A percentile compares a stretch with the other conserved stretches of the same genome.
phyloP scores from a whole-genome alignment of 2,888 invertebrate genomes.

The Yponomeuta malinellus region DNA sequence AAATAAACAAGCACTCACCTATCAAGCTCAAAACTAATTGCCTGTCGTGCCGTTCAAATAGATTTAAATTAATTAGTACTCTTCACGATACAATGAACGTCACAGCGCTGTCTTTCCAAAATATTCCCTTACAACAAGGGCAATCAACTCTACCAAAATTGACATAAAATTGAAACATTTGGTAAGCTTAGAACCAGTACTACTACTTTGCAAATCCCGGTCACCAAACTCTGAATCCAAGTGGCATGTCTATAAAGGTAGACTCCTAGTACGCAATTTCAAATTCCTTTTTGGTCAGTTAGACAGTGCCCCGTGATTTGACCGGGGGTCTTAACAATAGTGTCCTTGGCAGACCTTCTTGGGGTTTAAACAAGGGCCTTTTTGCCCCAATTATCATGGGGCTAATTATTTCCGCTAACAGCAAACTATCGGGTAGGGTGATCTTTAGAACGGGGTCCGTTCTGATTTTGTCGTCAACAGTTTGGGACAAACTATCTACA shows the following conservation, averaged over 20 bases:
- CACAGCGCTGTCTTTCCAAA: conserved; percentile 21
- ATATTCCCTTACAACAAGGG: conserved; percentile 36
- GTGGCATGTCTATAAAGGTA: background rate
- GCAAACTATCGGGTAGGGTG: conserved; percentile 31
- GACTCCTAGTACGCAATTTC: conserved; percentile 50
- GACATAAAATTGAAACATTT: background rate
- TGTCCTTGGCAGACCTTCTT: conserved; percentile 63
- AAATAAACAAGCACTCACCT: too few species aligned
- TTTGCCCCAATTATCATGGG: conserved; percentile 55
- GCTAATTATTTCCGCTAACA: conserved; percentile 65
- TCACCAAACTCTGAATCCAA: background rate
- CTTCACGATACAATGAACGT: conserved; percentile 11
- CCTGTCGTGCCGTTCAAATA: background rate
- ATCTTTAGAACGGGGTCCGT: background rate
- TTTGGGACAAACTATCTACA: background rate
- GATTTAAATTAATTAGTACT: background rate
- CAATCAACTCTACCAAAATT: conserved; percentile 35
- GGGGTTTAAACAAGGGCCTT: conserved; percentile 67
- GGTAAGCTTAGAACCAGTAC: background rate
- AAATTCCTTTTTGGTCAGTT: conserved; percentile 63
- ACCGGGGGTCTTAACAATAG: conserved; percentile 46
- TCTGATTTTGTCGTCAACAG: background rate
- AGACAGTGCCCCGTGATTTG: conserved; percentile 22
- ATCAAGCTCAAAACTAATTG: background rate
- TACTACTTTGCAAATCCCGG: background rate